These are phyloP conservation scores for Palythoa heliodiscus DNA, from an alignment of 92 coral and sea anemone genomes.

Conservation along the genomic window DNA sequence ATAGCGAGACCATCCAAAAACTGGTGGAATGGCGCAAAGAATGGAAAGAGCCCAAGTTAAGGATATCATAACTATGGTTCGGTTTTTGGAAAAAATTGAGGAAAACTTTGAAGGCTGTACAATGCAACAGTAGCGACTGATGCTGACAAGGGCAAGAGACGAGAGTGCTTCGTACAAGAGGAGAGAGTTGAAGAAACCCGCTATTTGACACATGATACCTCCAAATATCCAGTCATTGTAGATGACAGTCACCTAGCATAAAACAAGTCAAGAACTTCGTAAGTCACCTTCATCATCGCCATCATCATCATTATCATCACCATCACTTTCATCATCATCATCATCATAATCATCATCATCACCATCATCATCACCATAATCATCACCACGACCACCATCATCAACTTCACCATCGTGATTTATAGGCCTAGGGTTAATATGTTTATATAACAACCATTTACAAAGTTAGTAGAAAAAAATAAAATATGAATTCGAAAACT, in stretches of 20 bases:
- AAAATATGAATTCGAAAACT: no score
- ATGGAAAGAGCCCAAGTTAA: slow-evolving; percentile 73
- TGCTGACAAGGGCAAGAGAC: slow-evolving; percentile 78
- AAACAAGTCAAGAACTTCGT: not conserved
- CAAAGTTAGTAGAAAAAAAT: no score
- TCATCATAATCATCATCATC: not conserved
- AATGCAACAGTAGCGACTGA: slow-evolving; percentile 79
- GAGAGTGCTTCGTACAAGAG: slow-evolving; percentile 77
- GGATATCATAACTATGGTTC: slow-evolving; percentile 65
- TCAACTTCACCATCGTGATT: not conserved
- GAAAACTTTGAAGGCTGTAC: slow-evolving; percentile 76
- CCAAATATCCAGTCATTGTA: slow-evolving; percentile 53
- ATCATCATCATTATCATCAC: not conserved
- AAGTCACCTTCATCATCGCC: not conserved
- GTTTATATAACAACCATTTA: no score
- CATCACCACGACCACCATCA: not conserved
- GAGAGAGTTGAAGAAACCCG: slow-evolving; percentile 75
- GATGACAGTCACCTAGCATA: slow-evolving; percentile 40
- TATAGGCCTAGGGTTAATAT: no score
- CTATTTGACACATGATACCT: slow-evolving; percentile 59
- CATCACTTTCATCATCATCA: not conserved
- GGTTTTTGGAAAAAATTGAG: slow-evolving; percentile 62
- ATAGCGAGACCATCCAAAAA: slow-evolving; percentile 70
- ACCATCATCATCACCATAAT: not conserved
- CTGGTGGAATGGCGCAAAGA: slow-evolving; percentile 71